Evolutionary conservation across 1,140 invertebrate species (phyloP).

Genomic region (Ylistrum balloti): DNA sequence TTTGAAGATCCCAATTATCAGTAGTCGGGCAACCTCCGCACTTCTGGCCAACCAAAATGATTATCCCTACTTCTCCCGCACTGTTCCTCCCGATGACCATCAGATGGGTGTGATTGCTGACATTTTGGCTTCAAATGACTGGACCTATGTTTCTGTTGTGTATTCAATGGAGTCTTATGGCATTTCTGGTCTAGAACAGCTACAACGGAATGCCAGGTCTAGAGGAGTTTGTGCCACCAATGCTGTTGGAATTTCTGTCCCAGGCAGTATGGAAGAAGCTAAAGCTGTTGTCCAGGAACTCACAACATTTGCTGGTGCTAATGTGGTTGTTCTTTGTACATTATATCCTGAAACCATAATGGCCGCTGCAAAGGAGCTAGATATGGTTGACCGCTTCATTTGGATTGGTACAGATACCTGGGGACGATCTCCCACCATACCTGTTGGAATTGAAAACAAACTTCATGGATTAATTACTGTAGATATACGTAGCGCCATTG

Average conservation of each 20-base stretch:
- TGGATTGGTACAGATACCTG: conserved; percentile 70
- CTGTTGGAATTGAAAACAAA: conserved; percentile 87
- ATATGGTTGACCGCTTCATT: conserved; percentile 65
- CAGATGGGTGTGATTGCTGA: conserved; percentile 89
- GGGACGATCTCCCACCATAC: conserved; percentile 86
- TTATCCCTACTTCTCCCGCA: conserved; percentile 90
- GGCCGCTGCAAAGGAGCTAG: conserved; percentile 64
- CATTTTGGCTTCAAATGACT: conserved; percentile 88
- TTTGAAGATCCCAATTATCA: conserved; percentile 83
- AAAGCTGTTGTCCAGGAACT: conserved; percentile 60
- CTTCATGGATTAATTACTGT: conserved; percentile 90
- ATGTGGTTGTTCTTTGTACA: conserved; percentile 73
- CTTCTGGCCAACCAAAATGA: conserved; percentile 88
- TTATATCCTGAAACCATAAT: conserved; percentile 66
- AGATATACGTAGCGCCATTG: conserved; percentile 83
- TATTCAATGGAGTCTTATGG: conserved; percentile 85
- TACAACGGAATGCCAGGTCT: conserved; percentile 57
- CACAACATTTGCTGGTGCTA: conserved; percentile 57
- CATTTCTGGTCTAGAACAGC: conserved; percentile 54
- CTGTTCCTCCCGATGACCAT: conserved; percentile 90
- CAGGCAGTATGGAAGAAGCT: conserved; percentile 54
- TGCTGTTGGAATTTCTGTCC: conserved; percentile 42
- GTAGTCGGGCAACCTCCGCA: conserved; percentile 88
- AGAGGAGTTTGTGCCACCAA: conserved; percentile 62
- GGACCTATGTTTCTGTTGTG: conserved; percentile 90